A percentile compares a stretch with the other conserved stretches of the same genome.
Conservation (phyloP, 1,140 invertebrate genomes). For the Ditylenchus dipsaci region DNA sequence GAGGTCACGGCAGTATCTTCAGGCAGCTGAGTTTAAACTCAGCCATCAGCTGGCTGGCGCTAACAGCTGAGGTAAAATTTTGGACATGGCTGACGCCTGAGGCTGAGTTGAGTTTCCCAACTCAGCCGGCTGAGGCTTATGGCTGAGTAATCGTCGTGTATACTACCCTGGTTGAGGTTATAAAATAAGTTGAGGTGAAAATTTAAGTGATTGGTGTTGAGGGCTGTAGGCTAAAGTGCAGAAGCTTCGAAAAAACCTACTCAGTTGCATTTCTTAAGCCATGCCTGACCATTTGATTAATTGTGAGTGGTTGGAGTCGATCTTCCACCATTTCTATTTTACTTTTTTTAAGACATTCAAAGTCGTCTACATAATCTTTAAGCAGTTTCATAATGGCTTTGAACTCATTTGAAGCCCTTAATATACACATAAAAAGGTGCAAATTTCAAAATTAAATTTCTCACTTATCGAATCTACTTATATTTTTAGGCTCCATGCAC, state of each 20-base stretch:
- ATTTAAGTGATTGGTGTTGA: no score
- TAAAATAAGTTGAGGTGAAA: no score
- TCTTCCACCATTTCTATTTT: slow-evolving; percentile 15
- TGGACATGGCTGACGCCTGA: no score
- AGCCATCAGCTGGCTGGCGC: no score
- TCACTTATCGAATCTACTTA: slow-evolving; percentile 10
- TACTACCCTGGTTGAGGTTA: no score
- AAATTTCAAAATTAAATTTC: background rate
- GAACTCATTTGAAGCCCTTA: background rate
- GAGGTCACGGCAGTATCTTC: no score
- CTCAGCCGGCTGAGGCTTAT: no score
- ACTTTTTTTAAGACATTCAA: slow-evolving; percentile 1
- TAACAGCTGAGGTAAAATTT: no score
- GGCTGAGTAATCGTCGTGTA: no score
- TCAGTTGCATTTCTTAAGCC: slow-evolving; percentile 9
- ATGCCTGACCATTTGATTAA: slow-evolving; percentile 29
- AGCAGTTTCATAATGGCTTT: slow-evolving; percentile 1
- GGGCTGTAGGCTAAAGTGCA: no score
- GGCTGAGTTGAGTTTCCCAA: no score
- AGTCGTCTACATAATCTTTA: background rate
- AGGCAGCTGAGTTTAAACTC: no score
- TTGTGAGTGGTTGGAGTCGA: slow-evolving; percentile 2
- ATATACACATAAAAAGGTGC: background rate
- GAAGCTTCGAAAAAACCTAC: background rate
- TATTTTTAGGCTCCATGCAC: slow-evolving; percentile 27